phyloP scores from a whole-genome alignment of 2,113 vertebrate genomes.

The Anhinga rufa region DNA sequence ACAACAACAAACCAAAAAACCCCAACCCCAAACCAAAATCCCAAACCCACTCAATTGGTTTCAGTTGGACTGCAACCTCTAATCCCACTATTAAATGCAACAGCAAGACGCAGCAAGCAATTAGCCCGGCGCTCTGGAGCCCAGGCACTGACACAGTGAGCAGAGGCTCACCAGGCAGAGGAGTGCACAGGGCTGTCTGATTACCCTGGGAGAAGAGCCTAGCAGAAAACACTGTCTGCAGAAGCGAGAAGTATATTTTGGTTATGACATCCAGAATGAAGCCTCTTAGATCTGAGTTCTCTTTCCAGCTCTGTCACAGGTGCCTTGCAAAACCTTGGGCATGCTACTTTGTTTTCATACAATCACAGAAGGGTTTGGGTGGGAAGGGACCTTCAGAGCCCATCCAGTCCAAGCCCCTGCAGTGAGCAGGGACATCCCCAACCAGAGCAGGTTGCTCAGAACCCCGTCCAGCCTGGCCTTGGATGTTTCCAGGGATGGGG shows the following conservation, averaged over 20 bases:
- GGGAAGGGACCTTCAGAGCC: not conserved
- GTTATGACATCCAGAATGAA: not conserved
- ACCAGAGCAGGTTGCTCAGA: not conserved
- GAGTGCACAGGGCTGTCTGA: not conserved
- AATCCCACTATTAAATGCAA: not conserved
- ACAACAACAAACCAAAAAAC: no score
- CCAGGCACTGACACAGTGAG: not conserved
- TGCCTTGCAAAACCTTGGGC: not conserved
- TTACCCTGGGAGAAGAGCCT: not conserved
- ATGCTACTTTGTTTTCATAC: not conserved
- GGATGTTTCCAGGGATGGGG: not conserved
- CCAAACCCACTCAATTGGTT: not conserved
- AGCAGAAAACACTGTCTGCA: not conserved
- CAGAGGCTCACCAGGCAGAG: not conserved
- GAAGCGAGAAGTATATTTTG: not conserved
- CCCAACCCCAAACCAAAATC: not conserved
- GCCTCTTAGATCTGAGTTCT: not conserved
- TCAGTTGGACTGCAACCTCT: not conserved
- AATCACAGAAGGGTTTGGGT: not conserved
- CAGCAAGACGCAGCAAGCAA: not conserved
- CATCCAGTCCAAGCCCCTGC: not conserved
- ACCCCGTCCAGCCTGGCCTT: not conserved
- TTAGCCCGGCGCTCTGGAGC: not conserved
- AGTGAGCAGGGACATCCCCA: not conserved
- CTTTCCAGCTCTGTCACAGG: not conserved